Evolutionary conservation across 2,797 vertebrate species (phyloP).

Genomic region (Notolabrus celidotus): DNA sequence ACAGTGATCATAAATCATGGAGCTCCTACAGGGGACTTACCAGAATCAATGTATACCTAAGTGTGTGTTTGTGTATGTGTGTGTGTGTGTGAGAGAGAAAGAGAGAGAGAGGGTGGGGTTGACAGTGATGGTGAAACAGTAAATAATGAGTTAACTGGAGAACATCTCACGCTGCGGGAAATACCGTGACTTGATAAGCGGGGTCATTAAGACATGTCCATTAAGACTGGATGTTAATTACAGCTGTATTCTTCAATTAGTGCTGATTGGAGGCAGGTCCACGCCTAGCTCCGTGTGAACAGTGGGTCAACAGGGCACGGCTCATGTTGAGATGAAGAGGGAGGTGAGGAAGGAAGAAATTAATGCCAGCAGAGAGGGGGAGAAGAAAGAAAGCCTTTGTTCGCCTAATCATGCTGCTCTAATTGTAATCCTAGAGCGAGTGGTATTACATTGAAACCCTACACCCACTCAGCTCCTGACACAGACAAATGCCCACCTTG

Average conservation of each 20-base stretch:
- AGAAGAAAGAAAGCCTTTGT: conserved; percentile 5
- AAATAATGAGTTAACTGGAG: conserved; percentile 43
- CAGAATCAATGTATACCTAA: conserved; percentile 1
- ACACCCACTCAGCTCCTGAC: conserved; percentile 42
- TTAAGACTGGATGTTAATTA: conserved; percentile 59
- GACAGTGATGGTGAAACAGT: not conserved
- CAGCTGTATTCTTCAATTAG: conserved; percentile 59
- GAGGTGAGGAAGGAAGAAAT: conserved; percentile 8
- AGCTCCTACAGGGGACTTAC: not conserved
- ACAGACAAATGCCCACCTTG: conserved; percentile 51
- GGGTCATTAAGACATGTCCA: conserved; percentile 48
- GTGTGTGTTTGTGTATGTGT: not conserved
- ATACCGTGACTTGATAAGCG: conserved; percentile 44
- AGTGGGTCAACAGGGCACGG: conserved; percentile 30
- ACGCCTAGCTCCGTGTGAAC: conserved; percentile 41
- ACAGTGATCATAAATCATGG: conserved; percentile 26
- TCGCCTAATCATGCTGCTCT: conserved; percentile 26
- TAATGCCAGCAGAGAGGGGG: not conserved
- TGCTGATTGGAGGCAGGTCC: conserved; percentile 50
- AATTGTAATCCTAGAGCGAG: conserved; percentile 24
- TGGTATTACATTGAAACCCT: conserved; percentile 25
- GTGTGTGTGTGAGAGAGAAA: not conserved
- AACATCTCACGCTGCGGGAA: conserved; percentile 34
- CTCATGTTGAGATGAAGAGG: conserved; percentile 9
- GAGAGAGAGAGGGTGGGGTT: too few relatives aligned